Conservation (phyloP, 2,113 vertebrate genomes). For the Sylvicapra grimmia region DNA sequence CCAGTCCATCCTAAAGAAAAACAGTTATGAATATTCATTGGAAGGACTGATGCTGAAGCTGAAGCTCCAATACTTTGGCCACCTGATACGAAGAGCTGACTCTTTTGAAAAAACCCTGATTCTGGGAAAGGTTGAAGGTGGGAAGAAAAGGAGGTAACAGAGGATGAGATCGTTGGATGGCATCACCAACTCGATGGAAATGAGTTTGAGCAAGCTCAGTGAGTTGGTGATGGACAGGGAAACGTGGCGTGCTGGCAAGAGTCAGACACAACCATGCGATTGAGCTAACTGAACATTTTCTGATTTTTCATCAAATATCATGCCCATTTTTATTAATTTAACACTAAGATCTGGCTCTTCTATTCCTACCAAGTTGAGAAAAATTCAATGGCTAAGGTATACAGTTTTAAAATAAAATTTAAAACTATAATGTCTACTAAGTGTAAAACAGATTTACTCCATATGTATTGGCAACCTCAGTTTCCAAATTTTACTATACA, state of each 20-base stretch:
- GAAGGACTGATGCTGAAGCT: background rate
- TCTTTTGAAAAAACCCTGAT: background rate
- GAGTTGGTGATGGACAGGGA: background rate
- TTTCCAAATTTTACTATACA: background rate
- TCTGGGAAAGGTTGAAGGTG: background rate
- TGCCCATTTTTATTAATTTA: background rate
- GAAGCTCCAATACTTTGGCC: background rate
- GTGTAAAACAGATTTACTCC: background rate
- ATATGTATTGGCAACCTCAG: background rate
- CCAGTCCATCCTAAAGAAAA: background rate
- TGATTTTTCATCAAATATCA: background rate
- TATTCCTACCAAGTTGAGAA: background rate
- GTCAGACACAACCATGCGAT: background rate
- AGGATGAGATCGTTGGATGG: background rate
- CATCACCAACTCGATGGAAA: background rate
- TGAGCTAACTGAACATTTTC: background rate
- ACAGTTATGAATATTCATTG: background rate
- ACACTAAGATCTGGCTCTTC: background rate
- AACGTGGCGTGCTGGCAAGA: background rate
- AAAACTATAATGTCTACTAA: background rate
- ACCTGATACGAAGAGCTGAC: accelerated
- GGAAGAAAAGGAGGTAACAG: background rate
- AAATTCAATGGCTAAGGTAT: background rate
- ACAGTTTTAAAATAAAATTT: background rate
- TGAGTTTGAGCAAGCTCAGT: background rate